phyloP scores from a whole-genome alignment of 2,113 vertebrate species.

The Crocuta crocuta region DNA sequence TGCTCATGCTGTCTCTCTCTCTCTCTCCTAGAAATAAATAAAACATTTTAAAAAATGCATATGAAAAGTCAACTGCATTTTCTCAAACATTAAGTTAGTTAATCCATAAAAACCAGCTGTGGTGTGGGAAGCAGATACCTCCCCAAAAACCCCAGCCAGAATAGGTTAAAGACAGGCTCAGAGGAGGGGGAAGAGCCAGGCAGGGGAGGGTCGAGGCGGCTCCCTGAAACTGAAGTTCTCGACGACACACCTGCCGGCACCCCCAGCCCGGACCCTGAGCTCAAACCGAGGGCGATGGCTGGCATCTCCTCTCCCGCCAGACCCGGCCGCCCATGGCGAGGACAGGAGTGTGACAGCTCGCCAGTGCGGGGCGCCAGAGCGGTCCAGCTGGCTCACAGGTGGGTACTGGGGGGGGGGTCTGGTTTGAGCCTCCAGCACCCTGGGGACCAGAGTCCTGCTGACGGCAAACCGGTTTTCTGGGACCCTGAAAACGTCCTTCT shows the following conservation, averaged over 20 bases:
- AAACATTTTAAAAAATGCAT: too few species aligned
- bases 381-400: not conserved
- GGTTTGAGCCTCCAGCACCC: not conserved
- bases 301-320: not conserved
- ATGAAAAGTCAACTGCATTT: not conserved
- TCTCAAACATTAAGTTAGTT: not conserved
- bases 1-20: too few species aligned
- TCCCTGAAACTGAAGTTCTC: not conserved
- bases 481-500: not conserved
- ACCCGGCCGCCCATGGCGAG: too few species aligned
- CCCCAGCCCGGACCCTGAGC: not conserved
- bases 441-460: not conserved
- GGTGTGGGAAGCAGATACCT: not conserved
- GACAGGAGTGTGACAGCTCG: too few species aligned
- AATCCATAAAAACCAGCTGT: not conserved
- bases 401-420: not conserved
- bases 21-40: too few species aligned
- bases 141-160: not conserved
- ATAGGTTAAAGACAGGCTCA: not conserved
- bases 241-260: too few species aligned
- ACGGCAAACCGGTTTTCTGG: not conserved
- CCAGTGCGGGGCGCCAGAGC: not conserved
- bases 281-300: not conserved
- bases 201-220: not conserved
- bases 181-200: not conserved